Conservation (phyloP, 2,888 invertebrate genomes). For the Chrysomela aeneicollis region DNA sequence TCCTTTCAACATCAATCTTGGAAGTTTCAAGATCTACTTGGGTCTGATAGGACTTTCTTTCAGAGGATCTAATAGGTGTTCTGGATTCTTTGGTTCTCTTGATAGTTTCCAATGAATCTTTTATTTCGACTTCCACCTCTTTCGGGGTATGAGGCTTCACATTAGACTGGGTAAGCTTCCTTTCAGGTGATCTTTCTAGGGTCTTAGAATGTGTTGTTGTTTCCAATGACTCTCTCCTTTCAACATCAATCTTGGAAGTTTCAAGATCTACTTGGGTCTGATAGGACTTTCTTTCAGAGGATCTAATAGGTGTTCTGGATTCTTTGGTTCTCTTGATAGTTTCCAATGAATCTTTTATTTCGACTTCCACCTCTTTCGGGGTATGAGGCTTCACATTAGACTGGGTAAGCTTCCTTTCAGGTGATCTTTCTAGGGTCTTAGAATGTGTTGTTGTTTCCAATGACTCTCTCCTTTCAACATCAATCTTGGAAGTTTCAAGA, state of each 20-base stretch:
- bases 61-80: too few species aligned
- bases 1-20: neutral
- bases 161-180: neutral
- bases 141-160: too few species aligned
- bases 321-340: neutral
- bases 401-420: too few species aligned
- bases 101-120: too few species aligned
- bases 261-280: neutral
- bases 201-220: neutral
- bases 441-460: neutral
- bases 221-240: neutral
- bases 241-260: neutral
- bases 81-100: too few species aligned
- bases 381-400: neutral
- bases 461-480: neutral
- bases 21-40: neutral
- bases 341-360: neutral
- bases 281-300: neutral
- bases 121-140: neutral
- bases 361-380: too few species aligned
- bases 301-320: neutral
- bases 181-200: neutral
- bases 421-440: neutral
- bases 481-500: neutral
- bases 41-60: neutral